Evolutionary conservation across 2,113 vertebrate species (phyloP).

Genomic region (Hepsetus odoe): DNA sequence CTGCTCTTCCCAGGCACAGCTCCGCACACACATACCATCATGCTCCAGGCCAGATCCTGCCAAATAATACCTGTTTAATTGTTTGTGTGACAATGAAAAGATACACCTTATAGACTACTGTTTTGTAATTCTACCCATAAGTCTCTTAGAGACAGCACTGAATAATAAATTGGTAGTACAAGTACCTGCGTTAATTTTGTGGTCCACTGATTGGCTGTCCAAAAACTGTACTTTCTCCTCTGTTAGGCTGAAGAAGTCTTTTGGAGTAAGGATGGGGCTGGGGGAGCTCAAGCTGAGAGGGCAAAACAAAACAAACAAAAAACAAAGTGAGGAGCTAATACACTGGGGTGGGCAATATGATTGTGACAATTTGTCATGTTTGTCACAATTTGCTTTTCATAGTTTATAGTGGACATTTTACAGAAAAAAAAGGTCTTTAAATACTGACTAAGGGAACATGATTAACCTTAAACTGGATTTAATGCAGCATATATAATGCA

Average conservation of each 20-base stretch:
- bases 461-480: no score
- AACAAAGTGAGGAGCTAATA: not conserved
- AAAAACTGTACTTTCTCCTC: conserved; percentile 78
- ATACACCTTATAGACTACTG: conserved; percentile 29
- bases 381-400: no score
- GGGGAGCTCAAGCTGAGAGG: conserved; percentile 79
- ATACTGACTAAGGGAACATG: no score
- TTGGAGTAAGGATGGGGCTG: conserved; percentile 83
- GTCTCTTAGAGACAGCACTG: not conserved
- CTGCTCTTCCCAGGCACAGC: conserved; percentile 85
- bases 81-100: conserved; percentile 51
- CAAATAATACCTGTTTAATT: conserved; percentile 66
- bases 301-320: conserved; percentile 31
- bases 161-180: not conserved
- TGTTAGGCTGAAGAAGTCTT: conserved; percentile 74
- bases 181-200: conserved; percentile 77
- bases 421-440: no score
- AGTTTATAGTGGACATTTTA: no score
- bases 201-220: conserved; percentile 71
- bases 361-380: no score
- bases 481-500: no score
- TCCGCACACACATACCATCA: conserved; percentile 57
- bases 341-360: no score
- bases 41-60: conserved; percentile 66
- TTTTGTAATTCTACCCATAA: not conserved